Conservation (phyloP, 2,888 invertebrate genomes). For the Melipona beecheii region DNA sequence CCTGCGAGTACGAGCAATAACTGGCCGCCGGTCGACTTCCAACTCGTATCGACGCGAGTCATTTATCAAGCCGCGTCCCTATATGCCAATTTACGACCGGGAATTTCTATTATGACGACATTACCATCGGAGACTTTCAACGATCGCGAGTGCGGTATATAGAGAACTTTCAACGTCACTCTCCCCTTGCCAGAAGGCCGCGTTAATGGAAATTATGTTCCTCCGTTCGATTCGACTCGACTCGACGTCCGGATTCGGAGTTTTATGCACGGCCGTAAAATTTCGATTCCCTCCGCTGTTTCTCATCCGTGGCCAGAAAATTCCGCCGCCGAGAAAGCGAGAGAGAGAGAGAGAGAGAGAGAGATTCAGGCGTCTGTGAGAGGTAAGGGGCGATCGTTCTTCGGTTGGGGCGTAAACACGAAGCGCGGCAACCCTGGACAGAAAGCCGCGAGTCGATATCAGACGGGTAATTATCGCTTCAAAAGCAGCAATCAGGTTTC, state of each 20-base stretch:
- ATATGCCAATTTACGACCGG: constrained; percentile 47
- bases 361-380: neutral
- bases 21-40: constrained; percentile 33
- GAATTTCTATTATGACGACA: constrained; percentile 56
- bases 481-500: constrained; percentile 41
- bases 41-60: constrained; percentile 32
- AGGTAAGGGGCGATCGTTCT: constrained; percentile 23
- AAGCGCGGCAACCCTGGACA: constrained; percentile 10
- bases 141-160: neutral
- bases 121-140: constrained; percentile 10
- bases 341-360: too few relatives aligned
- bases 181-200: neutral
- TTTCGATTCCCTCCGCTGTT: constrained; percentile 7
- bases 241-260: neutral
- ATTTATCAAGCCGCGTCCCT: constrained; percentile 59
- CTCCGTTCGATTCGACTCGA: neutral
- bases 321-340: neutral
- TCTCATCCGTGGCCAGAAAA: neutral
- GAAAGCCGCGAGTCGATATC: constrained; percentile 37
- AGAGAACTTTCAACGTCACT: neutral
- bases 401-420: constrained; percentile 17
- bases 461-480: constrained; percentile 65
- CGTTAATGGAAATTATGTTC: constrained; percentile 24
- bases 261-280: constrained; percentile 18
- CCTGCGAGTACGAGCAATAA: constrained; percentile 33